phyloP scores from a whole-genome alignment of 2,113 vertebrate genomes.

The Smithornis capensis region DNA sequence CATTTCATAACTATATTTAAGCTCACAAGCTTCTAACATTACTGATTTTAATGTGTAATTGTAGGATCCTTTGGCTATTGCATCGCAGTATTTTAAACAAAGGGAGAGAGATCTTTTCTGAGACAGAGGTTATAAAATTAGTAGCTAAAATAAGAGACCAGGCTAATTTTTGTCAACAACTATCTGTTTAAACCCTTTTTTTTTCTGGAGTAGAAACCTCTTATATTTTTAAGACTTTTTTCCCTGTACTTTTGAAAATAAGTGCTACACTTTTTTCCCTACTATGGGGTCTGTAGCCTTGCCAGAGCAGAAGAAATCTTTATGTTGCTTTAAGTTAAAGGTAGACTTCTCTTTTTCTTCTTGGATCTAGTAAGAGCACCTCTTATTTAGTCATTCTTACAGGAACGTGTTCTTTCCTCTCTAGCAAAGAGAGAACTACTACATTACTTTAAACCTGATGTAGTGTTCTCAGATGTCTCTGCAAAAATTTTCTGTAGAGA shows the following conservation, averaged over 20 bases:
- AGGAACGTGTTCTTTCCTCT: not conserved
- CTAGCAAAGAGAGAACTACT: not conserved
- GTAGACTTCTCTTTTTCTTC: not conserved
- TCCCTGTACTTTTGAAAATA: not conserved
- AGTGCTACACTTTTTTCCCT: not conserved
- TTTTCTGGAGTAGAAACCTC: not conserved
- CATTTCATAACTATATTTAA: not conserved
- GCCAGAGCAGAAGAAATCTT: not conserved
- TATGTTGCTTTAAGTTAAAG: not conserved
- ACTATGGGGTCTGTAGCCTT: not conserved
- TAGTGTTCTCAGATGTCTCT: not conserved
- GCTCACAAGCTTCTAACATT: not conserved
- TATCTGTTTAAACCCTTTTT: not conserved
- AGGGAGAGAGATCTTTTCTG: not conserved
- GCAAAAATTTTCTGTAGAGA: not conserved
- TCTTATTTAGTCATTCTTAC: not conserved
- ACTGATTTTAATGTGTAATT: not conserved
- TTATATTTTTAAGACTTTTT: not conserved
- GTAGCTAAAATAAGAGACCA: not conserved
- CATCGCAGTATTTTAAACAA: not conserved
- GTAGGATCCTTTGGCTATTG: not conserved
- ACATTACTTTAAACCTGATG: not conserved
- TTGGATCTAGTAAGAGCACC: not conserved
- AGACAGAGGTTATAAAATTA: not conserved
- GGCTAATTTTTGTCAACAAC: not conserved